Evolutionary conservation across 2,113 vertebrate genomes (phyloP).

Genomic region (Etia nguti): DNA sequence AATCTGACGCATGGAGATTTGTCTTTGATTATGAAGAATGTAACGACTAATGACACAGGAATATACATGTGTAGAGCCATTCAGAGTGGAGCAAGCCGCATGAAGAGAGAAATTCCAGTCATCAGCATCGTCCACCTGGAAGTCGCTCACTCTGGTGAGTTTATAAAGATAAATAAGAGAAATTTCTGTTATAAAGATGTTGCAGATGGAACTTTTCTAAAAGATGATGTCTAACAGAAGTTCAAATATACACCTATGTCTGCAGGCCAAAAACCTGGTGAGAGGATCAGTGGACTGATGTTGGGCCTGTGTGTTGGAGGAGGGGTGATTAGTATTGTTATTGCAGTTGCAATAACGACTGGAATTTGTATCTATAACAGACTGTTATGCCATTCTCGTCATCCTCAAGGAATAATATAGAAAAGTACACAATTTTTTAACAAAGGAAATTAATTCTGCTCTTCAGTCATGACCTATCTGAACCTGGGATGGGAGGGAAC

Average conservation of each 20-base stretch:
- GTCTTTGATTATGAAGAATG: neutral
- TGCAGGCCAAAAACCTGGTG: neutral
- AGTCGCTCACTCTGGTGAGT: neutral
- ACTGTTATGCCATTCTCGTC: neutral
- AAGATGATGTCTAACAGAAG: neutral
- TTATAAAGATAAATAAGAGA: neutral
- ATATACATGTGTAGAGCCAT: neutral
- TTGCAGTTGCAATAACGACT: neutral
- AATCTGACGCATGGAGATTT: neutral
- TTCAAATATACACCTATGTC: neutral
- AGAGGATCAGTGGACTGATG: neutral
- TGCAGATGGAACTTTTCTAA: neutral
- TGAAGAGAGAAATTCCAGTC: neutral
- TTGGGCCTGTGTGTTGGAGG: neutral
- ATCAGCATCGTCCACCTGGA: neutral
- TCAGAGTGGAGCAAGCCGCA: neutral
- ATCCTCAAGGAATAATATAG: neutral
- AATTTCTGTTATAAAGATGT: neutral
- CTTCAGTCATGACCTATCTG: neutral
- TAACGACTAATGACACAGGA: neutral
- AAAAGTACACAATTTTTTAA: neutral
- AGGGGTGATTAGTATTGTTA: neutral
- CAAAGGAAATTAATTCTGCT: neutral
- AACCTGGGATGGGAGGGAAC: neutral
- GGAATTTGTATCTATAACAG: neutral